Base-by-base conservation (phyloP, 2,113 vertebrate species). In the Seriola aureovittata region DNA sequence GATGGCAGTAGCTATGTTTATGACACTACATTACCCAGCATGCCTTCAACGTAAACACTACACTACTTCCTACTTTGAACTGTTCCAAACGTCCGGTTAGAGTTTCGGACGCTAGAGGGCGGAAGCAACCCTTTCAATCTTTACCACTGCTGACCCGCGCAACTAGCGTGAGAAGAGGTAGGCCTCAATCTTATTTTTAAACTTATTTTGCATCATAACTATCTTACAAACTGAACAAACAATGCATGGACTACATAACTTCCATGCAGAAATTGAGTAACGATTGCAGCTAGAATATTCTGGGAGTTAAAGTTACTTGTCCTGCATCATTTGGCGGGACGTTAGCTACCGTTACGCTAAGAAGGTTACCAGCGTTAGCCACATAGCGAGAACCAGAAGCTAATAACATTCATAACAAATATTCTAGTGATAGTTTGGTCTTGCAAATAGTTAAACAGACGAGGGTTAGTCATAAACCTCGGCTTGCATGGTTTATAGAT, bases 111-210 rank as follows among this genome's bases (percentile, higher is more conserved):
- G 17, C 48, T 50, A 87, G 91, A 52, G 84, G 91, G 85, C 86
- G 40, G 62, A 67, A 75, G 63, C 42, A 50, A 46, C n/a, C 40
- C 34, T 80, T 46, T 80, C 58, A 65, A 29, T 54, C 83, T 75
- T 65, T 40, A 69, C 54, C 34, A 73, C 88, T 34, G 68, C 59
- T 85, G 85, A 91, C 88, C 89, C 90, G 90, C 90, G 89, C 85
- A 88, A 78, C 81, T 88, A 66, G 78, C 80, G 73, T 84, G 63
- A 88, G 76, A 87, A 32, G 8, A 94, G 93, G 93, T 94, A 93
- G 92, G 92, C 90, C 92, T 34, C 6, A 8, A 69, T 40, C 0
- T 55, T 85, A 71, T 90, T 86, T 88, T 77, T 21, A 4, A 3
- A 46, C 4, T 44, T 81, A 85, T 80, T 81, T 25, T 19, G 3